phyloP scores from a whole-genome alignment of 2,113 vertebrate species.

The Tyto alba region DNA sequence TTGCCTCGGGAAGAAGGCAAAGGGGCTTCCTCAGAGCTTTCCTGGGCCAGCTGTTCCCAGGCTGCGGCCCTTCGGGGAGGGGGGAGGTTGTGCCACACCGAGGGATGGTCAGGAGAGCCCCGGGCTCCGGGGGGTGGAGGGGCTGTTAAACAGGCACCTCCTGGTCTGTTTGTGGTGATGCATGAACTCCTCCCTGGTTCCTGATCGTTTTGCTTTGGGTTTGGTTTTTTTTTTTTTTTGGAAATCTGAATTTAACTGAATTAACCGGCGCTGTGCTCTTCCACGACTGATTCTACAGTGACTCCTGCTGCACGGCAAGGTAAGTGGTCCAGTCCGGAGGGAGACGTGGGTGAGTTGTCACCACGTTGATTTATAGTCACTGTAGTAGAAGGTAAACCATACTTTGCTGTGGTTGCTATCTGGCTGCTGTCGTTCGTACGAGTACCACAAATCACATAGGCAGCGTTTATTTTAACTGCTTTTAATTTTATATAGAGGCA shows the following conservation, averaged over 20 bases:
- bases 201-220: fast-evolving
- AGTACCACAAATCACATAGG: background rate
- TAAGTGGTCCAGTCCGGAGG: background rate
- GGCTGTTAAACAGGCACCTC: background rate
- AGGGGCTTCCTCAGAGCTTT: background rate
- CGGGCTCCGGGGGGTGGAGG: fast-evolving
- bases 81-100: background rate
- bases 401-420: background rate
- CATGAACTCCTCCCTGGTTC: background rate
- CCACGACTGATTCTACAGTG: too few relatives aligned
- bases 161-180: background rate
- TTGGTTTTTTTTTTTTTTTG: background rate
- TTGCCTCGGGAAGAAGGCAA: background rate
- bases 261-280: background rate
- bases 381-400: background rate
- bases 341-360: background rate
- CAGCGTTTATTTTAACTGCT: background rate
- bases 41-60: too few relatives aligned
- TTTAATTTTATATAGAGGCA: conserved; percentile 50
- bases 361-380: background rate
- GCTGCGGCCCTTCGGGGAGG: background rate
- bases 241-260: background rate
- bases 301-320: background rate
- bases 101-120: background rate
- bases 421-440: background rate